Evolutionary conservation across 2,797 vertebrate genomes (phyloP), one percentile per base, ranked within the genome.

Genomic region (Ispidina picta): DNA sequence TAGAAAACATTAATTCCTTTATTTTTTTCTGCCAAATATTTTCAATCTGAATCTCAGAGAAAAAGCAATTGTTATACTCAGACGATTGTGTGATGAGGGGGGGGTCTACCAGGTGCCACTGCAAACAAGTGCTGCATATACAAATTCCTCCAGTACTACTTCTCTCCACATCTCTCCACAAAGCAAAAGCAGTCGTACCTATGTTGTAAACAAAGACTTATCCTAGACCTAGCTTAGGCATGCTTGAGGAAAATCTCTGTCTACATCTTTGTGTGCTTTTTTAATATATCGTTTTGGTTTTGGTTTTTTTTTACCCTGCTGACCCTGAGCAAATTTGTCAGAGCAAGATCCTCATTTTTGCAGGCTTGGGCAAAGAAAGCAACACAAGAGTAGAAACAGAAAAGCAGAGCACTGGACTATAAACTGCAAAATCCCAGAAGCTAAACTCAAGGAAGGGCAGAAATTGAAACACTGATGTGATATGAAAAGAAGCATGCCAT

Each of bases 371-470:
- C 66, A 91, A 86, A 89, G n/a, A 25, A 79, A 87, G 56, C n/a
- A 78, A 56, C 14, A 39, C 0, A 4, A 63, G 75, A 46, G 33
- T 49, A 70, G 86, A 68, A 88, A 59, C 4, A 63, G 14, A 77
- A 81, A 93, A 91, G 35, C 49, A 83, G 71, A 88, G 35, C 26
- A 33, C 60, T 88, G 73, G 41, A 51, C 66, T 94, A 80, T 74
- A 89, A 88, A 89, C 60, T 75, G 59, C 37, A 86, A 90, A 94
- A 74, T 86, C 81, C 82, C 64, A 70, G 82, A 85, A 96, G 78
- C n/a, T 87, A 79, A 77, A 79, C 13, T 88, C 41, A 68, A 64
- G 35, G 39, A 84, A 41, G 12, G 7, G 21, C 39, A 90, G 51
- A 91, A 63, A 54, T 5, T 51, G 18, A 71, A 89, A 76, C 19